These are phyloP conservation scores for Carapus acus DNA, from an alignment of 2,797 vertebrate species.

Conservation along the genomic window DNA sequence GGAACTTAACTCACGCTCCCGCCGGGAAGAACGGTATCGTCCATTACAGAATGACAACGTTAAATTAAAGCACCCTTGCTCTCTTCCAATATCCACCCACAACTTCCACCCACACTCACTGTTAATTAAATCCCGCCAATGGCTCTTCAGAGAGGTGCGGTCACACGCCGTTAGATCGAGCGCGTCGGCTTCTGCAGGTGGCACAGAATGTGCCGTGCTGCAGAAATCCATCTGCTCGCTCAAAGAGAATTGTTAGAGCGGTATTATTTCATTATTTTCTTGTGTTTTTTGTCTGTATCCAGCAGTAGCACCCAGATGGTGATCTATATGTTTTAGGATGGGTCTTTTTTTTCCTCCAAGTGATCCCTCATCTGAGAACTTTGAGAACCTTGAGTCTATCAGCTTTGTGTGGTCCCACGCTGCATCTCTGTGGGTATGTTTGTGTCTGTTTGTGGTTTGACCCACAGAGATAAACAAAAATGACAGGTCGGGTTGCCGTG, in stretches of 20 bases:
- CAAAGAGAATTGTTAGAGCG: conserved; percentile 15
- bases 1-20: too few species aligned
- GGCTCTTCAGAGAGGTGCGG: conserved; percentile 26
- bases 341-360: too few species aligned
- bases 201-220: conserved; percentile 6
- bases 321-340: too few species aligned
- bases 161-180: conserved; percentile 42
- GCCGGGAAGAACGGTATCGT: conserved; percentile 11
- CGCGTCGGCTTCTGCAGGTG: conserved; percentile 22
- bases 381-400: too few species aligned
- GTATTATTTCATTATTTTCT: conserved; percentile 10
- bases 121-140: conserved; percentile 50
- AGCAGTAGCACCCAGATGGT: too few species aligned
- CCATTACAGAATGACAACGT: conserved; percentile 5
- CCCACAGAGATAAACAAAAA: too few species aligned
- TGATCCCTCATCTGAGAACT: too few species aligned
- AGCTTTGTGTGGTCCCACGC: conserved; percentile 18
- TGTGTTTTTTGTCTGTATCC: conserved; percentile 27
- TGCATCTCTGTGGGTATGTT: conserved; percentile 24
- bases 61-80: background rate
- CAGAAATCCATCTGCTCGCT: conserved; percentile 14
- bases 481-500: conserved; percentile 10
- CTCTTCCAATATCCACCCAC: background rate
- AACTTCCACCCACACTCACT: conserved; percentile 27
- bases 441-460: too few species aligned